Evolutionary conservation across 2,888 invertebrate genomes (phyloP).

Genomic region (Melinopterus prodromus): DNA sequence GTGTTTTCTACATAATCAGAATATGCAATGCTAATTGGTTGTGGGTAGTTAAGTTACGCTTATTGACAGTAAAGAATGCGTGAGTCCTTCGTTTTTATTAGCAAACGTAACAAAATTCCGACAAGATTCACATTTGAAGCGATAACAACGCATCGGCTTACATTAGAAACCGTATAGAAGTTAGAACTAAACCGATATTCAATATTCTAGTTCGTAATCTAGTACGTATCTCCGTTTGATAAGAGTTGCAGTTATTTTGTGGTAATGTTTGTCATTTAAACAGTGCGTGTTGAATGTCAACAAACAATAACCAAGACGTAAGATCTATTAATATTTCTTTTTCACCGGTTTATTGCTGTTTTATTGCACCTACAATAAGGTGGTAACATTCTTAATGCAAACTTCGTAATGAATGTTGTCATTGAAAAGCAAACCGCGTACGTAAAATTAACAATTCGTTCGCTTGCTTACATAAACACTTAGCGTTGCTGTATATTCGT

Average conservation of each 20-base stretch:
- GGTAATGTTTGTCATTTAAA: not conserved
- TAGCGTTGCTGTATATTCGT: not conserved
- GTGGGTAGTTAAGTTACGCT: not conserved
- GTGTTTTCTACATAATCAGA: not conserved
- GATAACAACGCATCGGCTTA: not conserved
- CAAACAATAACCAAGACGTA: not conserved
- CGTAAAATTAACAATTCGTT: not conserved
- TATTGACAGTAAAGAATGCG: not conserved
- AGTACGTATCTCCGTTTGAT: not conserved
- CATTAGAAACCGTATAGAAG: not conserved
- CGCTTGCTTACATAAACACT: not conserved
- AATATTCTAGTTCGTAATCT: too few relatives aligned
- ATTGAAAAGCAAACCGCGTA: not conserved
- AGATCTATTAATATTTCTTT: not conserved
- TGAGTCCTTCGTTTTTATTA: not conserved
- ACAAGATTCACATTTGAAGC: not conserved
- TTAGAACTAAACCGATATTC: not conserved
- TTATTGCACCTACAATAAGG: not conserved
- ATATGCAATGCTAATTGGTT: not conserved
- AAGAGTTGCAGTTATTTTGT: not conserved
- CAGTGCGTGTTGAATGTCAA: not conserved
- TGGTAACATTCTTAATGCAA: not conserved
- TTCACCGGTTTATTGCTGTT: not conserved
- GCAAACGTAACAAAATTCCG: not conserved
- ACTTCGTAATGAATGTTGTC: not conserved